Evolutionary conservation across 2,888 invertebrate species (phyloP), one percentile per base, ranked within the genome.

Genomic region (Hypselothyrea guttata): DNA sequence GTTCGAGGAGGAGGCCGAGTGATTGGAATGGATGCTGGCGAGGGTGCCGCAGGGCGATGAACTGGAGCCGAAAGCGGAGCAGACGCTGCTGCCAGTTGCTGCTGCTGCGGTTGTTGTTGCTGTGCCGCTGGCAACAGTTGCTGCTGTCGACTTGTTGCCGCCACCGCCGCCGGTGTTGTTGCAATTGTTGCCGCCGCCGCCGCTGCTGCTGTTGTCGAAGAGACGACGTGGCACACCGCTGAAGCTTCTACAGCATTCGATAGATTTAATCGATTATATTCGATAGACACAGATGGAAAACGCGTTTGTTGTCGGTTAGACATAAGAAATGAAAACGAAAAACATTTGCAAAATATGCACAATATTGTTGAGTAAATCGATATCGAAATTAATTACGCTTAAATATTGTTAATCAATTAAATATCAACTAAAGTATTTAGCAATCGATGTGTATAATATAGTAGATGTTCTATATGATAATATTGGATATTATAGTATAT

Each of bases 221-320:
- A 90, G 82, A 28, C 90, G 90, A 63, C 90, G 89, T 45, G 90
- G 90, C 54, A 90, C 90, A 63, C 90, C 90, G 61, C 89, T 88
- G 70, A 90, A 87, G 77, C 88, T 90, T 79, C 90, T 89, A 78
- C 70, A n/a, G 54, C 55, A 52, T 38, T 35, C 30, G 48, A 41
- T 61, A 52, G 31, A 38, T 35, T 45, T 55, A 35, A 40, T 55
- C 11, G 54, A 48, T 64, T 61, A 37, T n/a, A 49, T 71, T 64
- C 15, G 18, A 57, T 59, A 73, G 61, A 75, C 74, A 75, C 72
- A 65, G 47, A 63, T 60, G n/a, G n/a, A n/a, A 59, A 63, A 66
- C 72, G 58, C 63, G 52, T 28, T 44, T 35, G 58, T 56, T 47
- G 35, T 68, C 31, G 57, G 60, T 63, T 22, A 66, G 65, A 72